phyloP scores from a whole-genome alignment of 2,888 invertebrate species.

The Esperia sulphurella region DNA sequence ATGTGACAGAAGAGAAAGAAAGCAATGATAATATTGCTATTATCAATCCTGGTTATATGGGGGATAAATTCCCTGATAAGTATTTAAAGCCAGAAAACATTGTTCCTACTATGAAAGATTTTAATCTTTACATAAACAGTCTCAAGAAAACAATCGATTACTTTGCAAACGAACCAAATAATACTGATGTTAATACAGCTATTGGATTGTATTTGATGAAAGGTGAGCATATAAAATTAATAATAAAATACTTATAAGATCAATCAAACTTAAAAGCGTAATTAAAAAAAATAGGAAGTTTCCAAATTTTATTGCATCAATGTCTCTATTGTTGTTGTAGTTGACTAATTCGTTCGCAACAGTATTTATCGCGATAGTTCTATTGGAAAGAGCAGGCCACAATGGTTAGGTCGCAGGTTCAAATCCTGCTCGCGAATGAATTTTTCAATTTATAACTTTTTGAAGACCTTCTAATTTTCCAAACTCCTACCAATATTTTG shows the following conservation, averaged over 20 bases:
- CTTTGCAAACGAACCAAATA: slow-evolving; percentile 15
- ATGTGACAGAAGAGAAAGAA: background rate
- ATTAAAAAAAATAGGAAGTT: too few species aligned
- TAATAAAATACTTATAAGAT: background rate
- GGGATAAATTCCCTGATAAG: slow-evolving; percentile 19
- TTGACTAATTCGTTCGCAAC: too few species aligned
- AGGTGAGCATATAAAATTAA: slow-evolving; percentile 10
- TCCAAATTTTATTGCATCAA: too few species aligned
- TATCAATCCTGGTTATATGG: slow-evolving; percentile 9
- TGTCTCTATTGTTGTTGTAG: too few species aligned
- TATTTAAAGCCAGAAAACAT: slow-evolving; percentile 15
- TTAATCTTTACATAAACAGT: slow-evolving; percentile 12
- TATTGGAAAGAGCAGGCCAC: too few species aligned
- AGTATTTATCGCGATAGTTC: too few species aligned
- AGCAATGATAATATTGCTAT: background rate
- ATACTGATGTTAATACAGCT: slow-evolving; percentile 17
- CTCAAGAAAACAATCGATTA: slow-evolving; percentile 11
- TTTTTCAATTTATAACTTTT: too few species aligned
- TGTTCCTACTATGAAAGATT: slow-evolving; percentile 5
- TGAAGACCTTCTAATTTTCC: too few species aligned
- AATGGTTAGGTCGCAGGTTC: too few species aligned
- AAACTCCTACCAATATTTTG: too few species aligned
- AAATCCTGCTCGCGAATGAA: too few species aligned
- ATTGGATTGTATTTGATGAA: slow-evolving; percentile 16
- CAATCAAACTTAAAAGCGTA: too few species aligned